phyloP scores from a whole-genome alignment of 2,113 vertebrate genomes.

The Tor tambroides region DNA sequence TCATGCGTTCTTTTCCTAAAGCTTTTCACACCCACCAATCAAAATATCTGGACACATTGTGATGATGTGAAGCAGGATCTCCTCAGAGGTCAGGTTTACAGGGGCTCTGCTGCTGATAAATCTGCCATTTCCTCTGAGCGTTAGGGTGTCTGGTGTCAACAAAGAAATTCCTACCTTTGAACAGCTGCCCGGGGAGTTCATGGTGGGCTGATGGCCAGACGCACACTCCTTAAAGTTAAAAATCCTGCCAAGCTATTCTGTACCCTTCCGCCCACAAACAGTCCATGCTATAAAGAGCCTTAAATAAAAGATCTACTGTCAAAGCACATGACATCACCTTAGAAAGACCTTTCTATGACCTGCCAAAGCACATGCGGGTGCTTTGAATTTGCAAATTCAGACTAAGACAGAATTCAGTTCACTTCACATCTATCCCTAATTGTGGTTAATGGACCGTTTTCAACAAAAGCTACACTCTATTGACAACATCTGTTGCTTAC shows the following conservation, averaged over 20 bases:
- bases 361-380: background rate
- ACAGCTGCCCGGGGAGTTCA: constrained; percentile 22
- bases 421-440: background rate
- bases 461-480: background rate
- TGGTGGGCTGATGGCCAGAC: constrained; percentile 29
- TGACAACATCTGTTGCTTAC: background rate
- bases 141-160: constrained; percentile 43
- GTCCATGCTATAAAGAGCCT: constrained; percentile 1
- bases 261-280: constrained; percentile 15
- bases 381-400: background rate
- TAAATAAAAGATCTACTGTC: constrained; percentile 25
- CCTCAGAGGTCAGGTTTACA: constrained; percentile 32
- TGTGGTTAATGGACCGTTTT: background rate
- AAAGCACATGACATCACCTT: background rate
- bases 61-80: constrained; percentile 32
- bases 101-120: constrained; percentile 25
- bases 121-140: constrained; percentile 15
- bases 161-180: constrained; percentile 42
- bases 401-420: background rate
- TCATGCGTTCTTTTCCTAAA: background rate
- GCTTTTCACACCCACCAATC: constrained; percentile 12
- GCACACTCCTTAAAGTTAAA: constrained; percentile 33
- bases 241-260: constrained; percentile 11
- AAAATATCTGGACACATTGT: background rate
- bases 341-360: constrained; percentile 18